Evolutionary conservation across 2,113 vertebrate genomes (phyloP).

Genomic region (Phoenicopterus ruber): DNA sequence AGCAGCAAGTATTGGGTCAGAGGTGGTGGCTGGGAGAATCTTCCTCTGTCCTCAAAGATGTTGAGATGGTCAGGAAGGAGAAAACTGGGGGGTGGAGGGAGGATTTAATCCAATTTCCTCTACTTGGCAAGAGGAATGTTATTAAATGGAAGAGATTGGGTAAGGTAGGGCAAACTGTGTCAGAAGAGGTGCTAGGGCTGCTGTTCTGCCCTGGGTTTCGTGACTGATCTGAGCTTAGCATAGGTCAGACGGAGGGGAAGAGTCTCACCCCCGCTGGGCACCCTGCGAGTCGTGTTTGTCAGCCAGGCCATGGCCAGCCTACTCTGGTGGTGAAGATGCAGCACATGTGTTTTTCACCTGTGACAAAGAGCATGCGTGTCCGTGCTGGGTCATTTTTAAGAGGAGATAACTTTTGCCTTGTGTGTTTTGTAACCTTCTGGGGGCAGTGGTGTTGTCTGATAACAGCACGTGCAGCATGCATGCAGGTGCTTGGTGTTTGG

Average conservation of each 20-base stretch:
- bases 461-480: rapidly evolving
- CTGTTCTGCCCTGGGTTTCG: not conserved
- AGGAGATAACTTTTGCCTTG: not conserved
- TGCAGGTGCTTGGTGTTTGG: not conserved
- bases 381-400: not conserved
- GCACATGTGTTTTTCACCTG: rapidly evolving
- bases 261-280: not conserved
- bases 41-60: not conserved
- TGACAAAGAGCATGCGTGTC: rapidly evolving
- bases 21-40: not conserved
- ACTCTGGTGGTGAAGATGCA: not conserved
- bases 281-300: not conserved
- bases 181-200: not conserved
- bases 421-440: not conserved
- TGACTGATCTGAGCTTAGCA: not conserved
- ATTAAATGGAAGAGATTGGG: not conserved
- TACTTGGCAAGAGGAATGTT: not conserved
- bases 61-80: not conserved
- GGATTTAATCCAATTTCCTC: not conserved
- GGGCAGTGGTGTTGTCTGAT: not conserved
- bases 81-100: not conserved
- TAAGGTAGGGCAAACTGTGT: not conserved
- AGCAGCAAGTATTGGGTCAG: not conserved
- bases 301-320: not conserved
- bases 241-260: not conserved